phyloP scores from a whole-genome alignment of 2,888 invertebrate species.

The Antheraea assamensis region DNA sequence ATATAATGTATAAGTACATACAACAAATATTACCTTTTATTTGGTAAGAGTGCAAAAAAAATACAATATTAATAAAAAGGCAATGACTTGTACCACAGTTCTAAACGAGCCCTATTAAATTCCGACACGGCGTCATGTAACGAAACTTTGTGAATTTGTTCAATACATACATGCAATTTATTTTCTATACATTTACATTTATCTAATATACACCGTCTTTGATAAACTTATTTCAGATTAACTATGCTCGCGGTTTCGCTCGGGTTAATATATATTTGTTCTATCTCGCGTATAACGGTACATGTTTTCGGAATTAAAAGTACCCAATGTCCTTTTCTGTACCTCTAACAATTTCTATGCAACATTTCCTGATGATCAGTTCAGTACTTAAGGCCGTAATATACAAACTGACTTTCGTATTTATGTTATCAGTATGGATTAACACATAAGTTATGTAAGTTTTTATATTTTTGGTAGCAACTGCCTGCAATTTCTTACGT shows the following conservation, averaged over 20 bases:
- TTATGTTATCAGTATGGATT: background rate
- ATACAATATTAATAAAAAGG: background rate
- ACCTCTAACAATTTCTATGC: background rate
- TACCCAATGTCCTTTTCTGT: too few species aligned
- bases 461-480: too few species aligned
- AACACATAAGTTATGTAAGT: too few species aligned
- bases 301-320: too few species aligned
- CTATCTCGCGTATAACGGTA: too few species aligned
- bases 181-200: background rate
- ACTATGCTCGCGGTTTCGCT: background rate
- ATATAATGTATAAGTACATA: background rate
- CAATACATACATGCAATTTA: conserved; percentile 20
- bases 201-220: background rate
- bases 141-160: conserved; percentile 1
- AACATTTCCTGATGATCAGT: background rate
- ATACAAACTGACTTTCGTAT: background rate
- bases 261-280: background rate
- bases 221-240: background rate
- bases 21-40: background rate
- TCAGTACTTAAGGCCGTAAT: background rate
- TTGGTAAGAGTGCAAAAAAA: background rate
- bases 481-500: too few species aligned
- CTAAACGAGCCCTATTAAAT: background rate
- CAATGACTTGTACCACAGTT: background rate
- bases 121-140: background rate